Base-by-base conservation (phyloP, 2,888 invertebrate species). In the Tineola bisselliella region DNA sequence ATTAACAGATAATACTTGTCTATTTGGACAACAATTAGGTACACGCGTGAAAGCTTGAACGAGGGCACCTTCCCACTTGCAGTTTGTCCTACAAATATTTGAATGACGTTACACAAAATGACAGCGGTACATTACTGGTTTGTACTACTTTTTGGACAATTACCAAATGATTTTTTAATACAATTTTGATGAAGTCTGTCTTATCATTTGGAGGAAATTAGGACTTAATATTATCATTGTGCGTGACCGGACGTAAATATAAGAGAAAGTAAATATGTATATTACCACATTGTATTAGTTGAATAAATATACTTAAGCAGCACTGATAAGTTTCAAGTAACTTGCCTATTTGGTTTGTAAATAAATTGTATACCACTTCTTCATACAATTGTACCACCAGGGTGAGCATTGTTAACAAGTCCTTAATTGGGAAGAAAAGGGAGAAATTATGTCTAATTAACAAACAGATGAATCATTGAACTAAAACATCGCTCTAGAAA, bases 21-120 rank as follows among this genome's bases (percentile, higher is more conserved):
- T 62, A 60, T 62, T 62, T 62, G 54, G 62, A n/a, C 52, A 62
- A 62, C 62, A 62, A 61, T 62, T 61, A 43, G 59, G 25, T 58
- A 58, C 33, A 31, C 15, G 61, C 18, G 33, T 58, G 57, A 33
- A 62, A 52, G 61, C 54, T 60, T 44, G 59, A 62, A 62, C 52
- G 48, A 61, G 61, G 52, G 52, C 61, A 38, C 58, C 58, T 62
- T 62, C 62, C 62, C 62, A 62, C 62, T 61, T 44, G 52, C 11
- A 13, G 19, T 59, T 60, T 60, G 62, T 60, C 62, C 59, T 62
- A 38, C 62, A 62, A 62, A 62, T 60, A 62, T 62, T 62, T 59
- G 59, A 59, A n/a, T 33, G 54, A 38, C 54, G 54, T 19, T 19
- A 19, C 18, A 13, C 38, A 30, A 61, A 48, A 48, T 18, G 15